Conservation (phyloP, 2,888 invertebrate genomes). For the Cosmopolites sordidus region DNA sequence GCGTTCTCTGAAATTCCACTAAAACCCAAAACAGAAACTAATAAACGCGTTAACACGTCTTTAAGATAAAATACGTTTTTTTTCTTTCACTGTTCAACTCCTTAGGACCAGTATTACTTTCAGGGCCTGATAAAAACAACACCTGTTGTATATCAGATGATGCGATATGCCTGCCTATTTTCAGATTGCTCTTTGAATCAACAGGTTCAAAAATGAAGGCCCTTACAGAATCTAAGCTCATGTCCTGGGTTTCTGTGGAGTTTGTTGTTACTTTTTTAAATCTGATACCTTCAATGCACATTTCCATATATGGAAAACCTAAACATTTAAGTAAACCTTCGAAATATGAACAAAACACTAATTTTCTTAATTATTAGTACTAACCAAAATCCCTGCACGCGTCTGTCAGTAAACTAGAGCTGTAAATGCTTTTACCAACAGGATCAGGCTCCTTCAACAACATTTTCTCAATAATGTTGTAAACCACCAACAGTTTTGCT, state of each 20-base stretch:
- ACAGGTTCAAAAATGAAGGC: conserved; percentile 51
- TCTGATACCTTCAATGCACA: conserved; percentile 55
- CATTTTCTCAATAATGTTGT: conserved; percentile 48
- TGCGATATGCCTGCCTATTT: not conserved
- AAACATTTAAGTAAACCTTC: conserved; percentile 25
- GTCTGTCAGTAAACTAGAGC: conserved; percentile 44
- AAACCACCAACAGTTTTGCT: conserved; percentile 58
- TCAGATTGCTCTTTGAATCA: conserved; percentile 20
- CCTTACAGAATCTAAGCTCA: conserved; percentile 49
- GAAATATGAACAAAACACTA: not conserved
- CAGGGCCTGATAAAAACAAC: conserved; percentile 55
- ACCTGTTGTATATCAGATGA: conserved; percentile 48
- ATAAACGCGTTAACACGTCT: not conserved
- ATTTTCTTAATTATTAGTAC: conserved; percentile 13
- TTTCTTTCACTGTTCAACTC: conserved; percentile 3
- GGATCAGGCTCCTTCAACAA: conserved; percentile 40
- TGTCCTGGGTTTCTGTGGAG: conserved; percentile 45
- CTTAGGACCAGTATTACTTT: conserved; percentile 36
- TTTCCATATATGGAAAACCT: conserved; percentile 61
- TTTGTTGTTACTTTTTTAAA: conserved; percentile 43
- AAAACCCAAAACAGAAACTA: too few relatives aligned
- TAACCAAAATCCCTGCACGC: conserved; percentile 44
- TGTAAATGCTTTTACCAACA: conserved; percentile 36
- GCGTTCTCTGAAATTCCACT: conserved; percentile 34
- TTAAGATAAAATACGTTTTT: not conserved